Conservation (phyloP, 2,113 vertebrate species). For the Muntiacus muntjak region DNA sequence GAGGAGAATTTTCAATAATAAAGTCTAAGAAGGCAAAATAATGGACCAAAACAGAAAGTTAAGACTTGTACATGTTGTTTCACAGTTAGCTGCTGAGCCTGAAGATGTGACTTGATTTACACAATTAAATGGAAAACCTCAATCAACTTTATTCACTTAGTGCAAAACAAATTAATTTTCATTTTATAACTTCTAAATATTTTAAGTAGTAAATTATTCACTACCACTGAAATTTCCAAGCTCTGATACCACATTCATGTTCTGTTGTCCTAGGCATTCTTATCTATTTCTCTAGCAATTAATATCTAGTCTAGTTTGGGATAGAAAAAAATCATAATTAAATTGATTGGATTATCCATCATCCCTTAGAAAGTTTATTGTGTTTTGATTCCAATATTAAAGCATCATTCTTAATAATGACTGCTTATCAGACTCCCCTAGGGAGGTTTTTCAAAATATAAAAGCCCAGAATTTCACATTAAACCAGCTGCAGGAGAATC, state of each 20-base stretch:
- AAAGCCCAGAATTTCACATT: not conserved
- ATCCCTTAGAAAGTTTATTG: slow-evolving; percentile 11
- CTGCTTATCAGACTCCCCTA: not conserved
- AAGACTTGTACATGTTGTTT: not conserved
- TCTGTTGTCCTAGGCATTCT: slow-evolving; percentile 14
- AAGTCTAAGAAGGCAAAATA: not conserved
- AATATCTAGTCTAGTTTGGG: slow-evolving; percentile 35
- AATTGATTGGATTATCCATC: slow-evolving; percentile 47
- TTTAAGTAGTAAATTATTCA: slow-evolving; percentile 44
- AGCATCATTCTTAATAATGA: slow-evolving; percentile 43
- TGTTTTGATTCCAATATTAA: slow-evolving; percentile 43
- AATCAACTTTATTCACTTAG: slow-evolving; percentile 31
- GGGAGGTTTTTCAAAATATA: slow-evolving; percentile 5
- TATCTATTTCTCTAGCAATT: slow-evolving; percentile 54
- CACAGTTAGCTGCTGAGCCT: not conserved
- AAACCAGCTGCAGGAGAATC: not conserved
- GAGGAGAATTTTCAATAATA: slow-evolving; percentile 12
- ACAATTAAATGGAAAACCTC: slow-evolving; percentile 50
- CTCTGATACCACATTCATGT: slow-evolving; percentile 42
- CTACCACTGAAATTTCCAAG: slow-evolving; percentile 9
- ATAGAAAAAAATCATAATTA: slow-evolving; percentile 63
- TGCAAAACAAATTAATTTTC: slow-evolving; percentile 46
- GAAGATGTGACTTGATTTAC: slow-evolving; percentile 9
- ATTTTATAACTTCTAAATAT: slow-evolving; percentile 38
- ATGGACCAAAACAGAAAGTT: slow-evolving; percentile 4